These are phyloP conservation scores for Pteronotus mesoamericanus DNA, from an alignment of 2,797 vertebrate species.

Conservation along the genomic window DNA sequence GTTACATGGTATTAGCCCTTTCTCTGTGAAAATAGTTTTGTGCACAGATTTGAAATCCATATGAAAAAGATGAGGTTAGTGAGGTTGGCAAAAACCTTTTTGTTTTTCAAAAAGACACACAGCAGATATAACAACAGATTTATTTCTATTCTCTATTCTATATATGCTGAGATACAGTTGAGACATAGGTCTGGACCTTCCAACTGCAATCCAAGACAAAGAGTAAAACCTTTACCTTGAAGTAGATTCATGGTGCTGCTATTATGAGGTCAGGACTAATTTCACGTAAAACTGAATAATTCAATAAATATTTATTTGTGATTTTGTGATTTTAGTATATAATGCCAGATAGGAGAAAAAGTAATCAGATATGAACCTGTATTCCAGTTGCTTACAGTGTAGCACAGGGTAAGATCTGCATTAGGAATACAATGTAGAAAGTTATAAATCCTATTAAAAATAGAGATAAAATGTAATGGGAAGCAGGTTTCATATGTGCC, in stretches of 20 bases:
- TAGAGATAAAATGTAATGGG: not conserved
- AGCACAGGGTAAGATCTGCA: not conserved
- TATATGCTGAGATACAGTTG: not conserved
- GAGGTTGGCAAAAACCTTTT: not conserved
- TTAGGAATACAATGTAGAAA: not conserved
- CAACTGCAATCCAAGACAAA: not conserved
- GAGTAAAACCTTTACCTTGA: not conserved
- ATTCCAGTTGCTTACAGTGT: not conserved
- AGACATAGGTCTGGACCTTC: not conserved
- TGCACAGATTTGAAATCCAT: not conserved
- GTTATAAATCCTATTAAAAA: not conserved
- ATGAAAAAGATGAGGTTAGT: not conserved
- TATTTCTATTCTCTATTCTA: not conserved
- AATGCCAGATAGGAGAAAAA: constrained; percentile 12
- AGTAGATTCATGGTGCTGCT: not conserved
- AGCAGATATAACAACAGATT: not conserved
- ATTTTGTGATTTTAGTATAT: not conserved
- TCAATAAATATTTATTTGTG: not conserved
- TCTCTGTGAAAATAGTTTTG: not conserved
- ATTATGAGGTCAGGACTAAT: not conserved
- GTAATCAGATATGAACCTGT: not conserved
- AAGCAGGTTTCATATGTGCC: not conserved
- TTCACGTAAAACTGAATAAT: not conserved
- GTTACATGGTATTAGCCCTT: not conserved
- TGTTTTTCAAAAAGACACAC: not conserved